phyloP scores from a whole-genome alignment of 2,113 vertebrate species.

The Poeciliopsis turrubarensis region DNA sequence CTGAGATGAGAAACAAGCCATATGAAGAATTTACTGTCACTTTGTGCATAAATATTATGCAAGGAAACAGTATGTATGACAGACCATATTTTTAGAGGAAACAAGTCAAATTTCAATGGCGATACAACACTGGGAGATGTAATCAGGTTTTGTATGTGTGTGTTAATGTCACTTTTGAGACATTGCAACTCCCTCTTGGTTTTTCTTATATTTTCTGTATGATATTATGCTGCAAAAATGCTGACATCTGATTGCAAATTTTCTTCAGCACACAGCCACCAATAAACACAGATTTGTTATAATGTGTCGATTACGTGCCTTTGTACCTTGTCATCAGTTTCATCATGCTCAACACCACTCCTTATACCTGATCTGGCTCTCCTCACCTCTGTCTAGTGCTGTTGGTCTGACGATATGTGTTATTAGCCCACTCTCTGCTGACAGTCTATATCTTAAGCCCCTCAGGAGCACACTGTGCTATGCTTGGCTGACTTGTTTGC shows the following conservation, averaged over 20 bases:
- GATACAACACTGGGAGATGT: conserved; percentile 12
- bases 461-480: conserved; percentile 71
- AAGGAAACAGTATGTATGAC: conserved; percentile 18
- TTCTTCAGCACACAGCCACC: background rate
- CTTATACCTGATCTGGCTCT: conserved; percentile 37
- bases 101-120: conserved; percentile 10
- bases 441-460: conserved; percentile 78
- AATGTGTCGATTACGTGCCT: conserved; percentile 31
- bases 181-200: background rate
- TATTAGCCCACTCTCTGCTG: conserved; percentile 73
- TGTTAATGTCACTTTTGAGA: conserved; percentile 25
- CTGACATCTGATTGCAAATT: conserved; percentile 16
- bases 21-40: conserved; percentile 27
- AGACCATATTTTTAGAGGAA: conserved; percentile 17
- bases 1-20: conserved; percentile 15
- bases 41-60: conserved; percentile 20
- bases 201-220: conserved; percentile 12
- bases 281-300: background rate
- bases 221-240: conserved; percentile 10
- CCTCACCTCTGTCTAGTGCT: conserved; percentile 45
- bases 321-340: conserved; percentile 36
- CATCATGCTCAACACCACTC: conserved; percentile 32
- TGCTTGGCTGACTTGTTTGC: conserved; percentile 82
- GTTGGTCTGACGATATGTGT: conserved; percentile 62
- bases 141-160: conserved; percentile 4